These are phyloP conservation scores for Poeciliopsis retropinna DNA, from an alignment of 2,113 vertebrate genomes.

Conservation along the genomic window DNA sequence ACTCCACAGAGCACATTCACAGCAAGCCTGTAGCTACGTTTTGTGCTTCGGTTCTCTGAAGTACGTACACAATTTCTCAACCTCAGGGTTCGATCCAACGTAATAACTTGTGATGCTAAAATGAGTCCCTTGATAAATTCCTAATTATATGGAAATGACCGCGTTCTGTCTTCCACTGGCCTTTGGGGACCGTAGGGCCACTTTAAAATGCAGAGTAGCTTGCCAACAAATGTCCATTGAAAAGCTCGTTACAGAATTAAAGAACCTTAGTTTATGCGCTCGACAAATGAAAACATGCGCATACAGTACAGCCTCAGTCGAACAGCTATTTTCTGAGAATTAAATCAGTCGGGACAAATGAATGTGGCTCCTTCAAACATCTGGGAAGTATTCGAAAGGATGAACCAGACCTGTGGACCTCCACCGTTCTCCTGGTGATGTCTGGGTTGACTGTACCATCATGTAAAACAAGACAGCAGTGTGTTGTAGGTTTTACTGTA, in stretches of 20 bases:
- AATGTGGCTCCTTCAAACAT: too few species aligned
- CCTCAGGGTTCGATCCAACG: slow-evolving; percentile 35
- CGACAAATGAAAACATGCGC: slow-evolving; percentile 17
- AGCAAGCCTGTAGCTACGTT: slow-evolving; percentile 33
- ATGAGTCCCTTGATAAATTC: slow-evolving; percentile 58
- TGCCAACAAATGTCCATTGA: slow-evolving; percentile 46
- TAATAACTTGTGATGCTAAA: slow-evolving; percentile 56
- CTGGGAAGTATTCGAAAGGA: too few species aligned
- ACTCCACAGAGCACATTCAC: slow-evolving; percentile 25
- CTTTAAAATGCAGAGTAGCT: slow-evolving; percentile 35
- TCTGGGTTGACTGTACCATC: too few species aligned
- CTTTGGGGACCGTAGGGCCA: slow-evolving; percentile 33
- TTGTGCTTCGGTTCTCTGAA: slow-evolving; percentile 41
- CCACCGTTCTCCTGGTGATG: too few species aligned
- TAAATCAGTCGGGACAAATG: too few species aligned
- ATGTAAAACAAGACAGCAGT: too few species aligned
- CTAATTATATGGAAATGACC: slow-evolving; percentile 64
- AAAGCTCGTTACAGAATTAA: slow-evolving; percentile 22
- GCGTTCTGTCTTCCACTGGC: slow-evolving; percentile 43
- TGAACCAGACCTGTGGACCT: too few species aligned
- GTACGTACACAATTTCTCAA: slow-evolving; percentile 29
- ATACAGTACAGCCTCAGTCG: neutral
- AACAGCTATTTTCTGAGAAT: too few species aligned
- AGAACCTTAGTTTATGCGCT: slow-evolving; percentile 29
- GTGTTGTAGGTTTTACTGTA: too few species aligned